A percentile compares a stretch with the other conserved stretches of the same genome.
Conservation (phyloP, 2,797 vertebrate genomes). For the Adrianichthys oophorus region DNA sequence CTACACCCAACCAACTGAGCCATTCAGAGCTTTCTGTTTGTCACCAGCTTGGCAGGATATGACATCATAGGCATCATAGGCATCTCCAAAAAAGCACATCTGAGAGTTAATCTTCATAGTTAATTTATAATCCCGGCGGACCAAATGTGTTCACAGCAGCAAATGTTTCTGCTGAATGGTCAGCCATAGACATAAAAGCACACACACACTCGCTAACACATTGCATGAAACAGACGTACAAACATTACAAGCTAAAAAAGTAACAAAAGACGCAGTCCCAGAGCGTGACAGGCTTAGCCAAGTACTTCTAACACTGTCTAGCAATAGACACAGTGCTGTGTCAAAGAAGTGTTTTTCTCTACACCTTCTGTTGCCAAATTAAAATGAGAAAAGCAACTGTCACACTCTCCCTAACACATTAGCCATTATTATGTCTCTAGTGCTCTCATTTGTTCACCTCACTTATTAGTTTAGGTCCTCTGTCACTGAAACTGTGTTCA, state of each 20-base stretch:
- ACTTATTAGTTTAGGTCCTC: constrained; percentile 56
- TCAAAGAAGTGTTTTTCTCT: constrained; percentile 64
- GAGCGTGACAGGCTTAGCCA: constrained; percentile 76
- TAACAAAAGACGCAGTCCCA: constrained; percentile 57
- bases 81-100: no score
- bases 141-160: no score
- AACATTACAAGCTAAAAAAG: constrained; percentile 54
- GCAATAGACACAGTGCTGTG: constrained; percentile 60
- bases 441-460: constrained; percentile 65
- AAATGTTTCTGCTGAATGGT: no score
- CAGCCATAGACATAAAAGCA: constrained; percentile 11
- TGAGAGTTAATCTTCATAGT: no score
- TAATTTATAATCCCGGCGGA: no score
- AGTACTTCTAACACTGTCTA: constrained; percentile 69
- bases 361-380: constrained; percentile 70
- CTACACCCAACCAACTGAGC: no score
- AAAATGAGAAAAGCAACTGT: constrained; percentile 63
- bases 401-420: constrained; percentile 66
- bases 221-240: constrained; percentile 26
- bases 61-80: no score
- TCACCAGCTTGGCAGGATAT: no score
- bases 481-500: constrained; percentile 28
- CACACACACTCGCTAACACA: constrained; percentile 1
- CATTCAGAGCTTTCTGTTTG: no score
- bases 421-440: constrained; percentile 67